Percentiles rank a stretch among this genome's conserved stretches.
Evolutionary conservation across 2,113 vertebrate species (phyloP).

Genomic region (Heterocephalus glaber): DNA sequence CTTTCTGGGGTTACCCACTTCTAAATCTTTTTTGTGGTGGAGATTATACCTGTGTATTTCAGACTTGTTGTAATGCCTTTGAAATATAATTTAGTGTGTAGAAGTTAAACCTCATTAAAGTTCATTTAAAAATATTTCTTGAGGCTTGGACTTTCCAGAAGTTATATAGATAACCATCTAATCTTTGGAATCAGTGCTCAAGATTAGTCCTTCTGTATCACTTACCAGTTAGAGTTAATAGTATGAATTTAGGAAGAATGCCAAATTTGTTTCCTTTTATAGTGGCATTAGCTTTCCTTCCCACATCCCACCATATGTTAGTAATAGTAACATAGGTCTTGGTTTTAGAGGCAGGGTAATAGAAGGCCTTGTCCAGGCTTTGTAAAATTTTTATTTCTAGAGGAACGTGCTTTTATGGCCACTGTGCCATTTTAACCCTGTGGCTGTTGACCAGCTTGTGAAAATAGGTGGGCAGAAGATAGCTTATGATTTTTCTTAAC

Average conservation of each 20-base stretch:
- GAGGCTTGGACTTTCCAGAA: not conserved
- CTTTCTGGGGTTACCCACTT: not conserved
- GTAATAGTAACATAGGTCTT: not conserved
- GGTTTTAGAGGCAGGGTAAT: not conserved
- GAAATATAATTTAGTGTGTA: not conserved
- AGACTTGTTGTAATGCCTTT: not conserved
- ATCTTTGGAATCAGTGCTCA: constrained; percentile 15
- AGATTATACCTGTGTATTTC: not conserved
- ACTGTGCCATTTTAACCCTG: constrained; percentile 17
- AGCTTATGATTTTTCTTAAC: constrained; percentile 62
- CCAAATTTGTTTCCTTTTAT: not conserved
- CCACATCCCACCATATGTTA: not conserved
- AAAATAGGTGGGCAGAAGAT: constrained; percentile 42
- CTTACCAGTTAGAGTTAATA: constrained; percentile 6
- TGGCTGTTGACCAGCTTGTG: constrained; percentile 48
- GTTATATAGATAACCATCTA: not conserved
- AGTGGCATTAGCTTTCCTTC: not conserved
- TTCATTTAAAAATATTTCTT: constrained; percentile 13
- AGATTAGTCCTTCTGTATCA: not conserved
- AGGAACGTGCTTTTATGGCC: not conserved
- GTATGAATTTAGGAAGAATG: not conserved
- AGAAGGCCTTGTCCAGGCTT: not conserved
- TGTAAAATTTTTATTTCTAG: constrained; percentile 19
- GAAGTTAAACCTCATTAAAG: not conserved
- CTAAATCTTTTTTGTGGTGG: not conserved